These are phyloP conservation scores for Lynx canadensis DNA, from an alignment of 2,113 vertebrate genomes.

Conservation along the genomic window DNA sequence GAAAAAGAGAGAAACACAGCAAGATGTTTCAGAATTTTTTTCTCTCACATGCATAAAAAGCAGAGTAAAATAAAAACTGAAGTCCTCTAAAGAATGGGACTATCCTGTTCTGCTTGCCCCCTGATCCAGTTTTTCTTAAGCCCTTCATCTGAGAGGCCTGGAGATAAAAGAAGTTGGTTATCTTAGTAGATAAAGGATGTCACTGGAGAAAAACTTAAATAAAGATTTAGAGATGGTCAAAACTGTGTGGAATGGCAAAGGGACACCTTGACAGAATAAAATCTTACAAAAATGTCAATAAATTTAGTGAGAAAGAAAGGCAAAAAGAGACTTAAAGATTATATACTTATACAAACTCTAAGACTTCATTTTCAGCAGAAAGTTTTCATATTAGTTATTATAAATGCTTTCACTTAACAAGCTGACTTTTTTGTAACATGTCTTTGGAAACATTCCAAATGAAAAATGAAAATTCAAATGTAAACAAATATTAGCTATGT, in stretches of 20 bases:
- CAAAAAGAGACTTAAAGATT: not conserved
- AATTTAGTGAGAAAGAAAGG: not conserved
- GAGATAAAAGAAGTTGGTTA: constrained; percentile 73
- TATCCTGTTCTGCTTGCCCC: not conserved
- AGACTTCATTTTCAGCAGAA: not conserved
- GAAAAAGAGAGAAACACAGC: not conserved
- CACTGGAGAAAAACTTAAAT: constrained; percentile 69
- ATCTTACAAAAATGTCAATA: constrained; percentile 42
- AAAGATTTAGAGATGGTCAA: constrained; percentile 67
- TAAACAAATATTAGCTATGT: not conserved
- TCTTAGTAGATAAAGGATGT: constrained; percentile 71
- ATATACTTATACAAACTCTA: constrained; percentile 31
- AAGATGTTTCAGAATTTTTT: not conserved
- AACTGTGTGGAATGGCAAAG: constrained; percentile 18
- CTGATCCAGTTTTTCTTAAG: constrained; percentile 15
- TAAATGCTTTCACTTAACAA: not conserved
- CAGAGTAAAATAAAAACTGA: constrained; percentile 11
- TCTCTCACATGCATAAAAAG: not conserved
- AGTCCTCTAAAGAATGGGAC: constrained; percentile 6
- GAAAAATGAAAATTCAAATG: constrained; percentile 41
- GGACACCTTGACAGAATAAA: constrained; percentile 62
- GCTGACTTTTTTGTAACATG: not conserved
- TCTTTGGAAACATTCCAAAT: not conserved
- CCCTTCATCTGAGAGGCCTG: constrained; percentile 57
- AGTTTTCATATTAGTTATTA: not conserved